Conservation (phyloP, 2,113 vertebrate genomes). For the Dascyllus trimaculatus region DNA sequence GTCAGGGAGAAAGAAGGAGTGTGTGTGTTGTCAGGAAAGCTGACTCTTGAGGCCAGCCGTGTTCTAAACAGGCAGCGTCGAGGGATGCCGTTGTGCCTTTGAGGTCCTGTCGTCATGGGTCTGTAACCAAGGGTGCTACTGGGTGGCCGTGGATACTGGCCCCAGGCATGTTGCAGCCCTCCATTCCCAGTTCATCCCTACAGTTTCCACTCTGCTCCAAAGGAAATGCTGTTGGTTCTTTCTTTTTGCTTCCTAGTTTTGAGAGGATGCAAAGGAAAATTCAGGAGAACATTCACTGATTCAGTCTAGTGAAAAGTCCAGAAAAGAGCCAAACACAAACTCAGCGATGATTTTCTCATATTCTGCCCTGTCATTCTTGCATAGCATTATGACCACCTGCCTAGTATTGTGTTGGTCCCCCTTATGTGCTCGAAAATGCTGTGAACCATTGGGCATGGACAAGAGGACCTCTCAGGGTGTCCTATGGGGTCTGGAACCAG, state of each 20-base stretch:
- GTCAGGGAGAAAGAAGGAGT: no score
- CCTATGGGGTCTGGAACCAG: no score
- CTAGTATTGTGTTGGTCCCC: no score
- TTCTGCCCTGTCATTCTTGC: no score
- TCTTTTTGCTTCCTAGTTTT: background rate
- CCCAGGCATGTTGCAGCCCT: slow-evolving; percentile 48
- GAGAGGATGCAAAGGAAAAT: background rate
- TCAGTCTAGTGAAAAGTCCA: background rate
- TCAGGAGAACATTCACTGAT: no score
- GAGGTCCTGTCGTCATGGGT: slow-evolving; percentile 78
- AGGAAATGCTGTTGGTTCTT: background rate
- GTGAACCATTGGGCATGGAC: no score
- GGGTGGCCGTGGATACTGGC: slow-evolving; percentile 62
- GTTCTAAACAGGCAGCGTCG: slow-evolving; percentile 70
- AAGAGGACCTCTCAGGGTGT: no score
- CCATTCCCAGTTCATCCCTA: slow-evolving; percentile 37
- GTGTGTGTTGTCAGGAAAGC: slow-evolving; percentile 64
- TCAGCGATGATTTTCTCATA: no score
- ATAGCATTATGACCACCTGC: no score
- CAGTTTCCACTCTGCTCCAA: slow-evolving; percentile 29
- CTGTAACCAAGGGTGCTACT: slow-evolving; percentile 82
- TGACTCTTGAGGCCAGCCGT: slow-evolving; percentile 64
- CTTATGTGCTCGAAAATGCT: no score
- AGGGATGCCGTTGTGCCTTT: slow-evolving; percentile 71
- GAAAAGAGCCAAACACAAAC: no score